Conservation (phyloP, 30 jellyfish, hydroid and myxozoan genomes). For the Hydractinia symbiolongicarpus region DNA sequence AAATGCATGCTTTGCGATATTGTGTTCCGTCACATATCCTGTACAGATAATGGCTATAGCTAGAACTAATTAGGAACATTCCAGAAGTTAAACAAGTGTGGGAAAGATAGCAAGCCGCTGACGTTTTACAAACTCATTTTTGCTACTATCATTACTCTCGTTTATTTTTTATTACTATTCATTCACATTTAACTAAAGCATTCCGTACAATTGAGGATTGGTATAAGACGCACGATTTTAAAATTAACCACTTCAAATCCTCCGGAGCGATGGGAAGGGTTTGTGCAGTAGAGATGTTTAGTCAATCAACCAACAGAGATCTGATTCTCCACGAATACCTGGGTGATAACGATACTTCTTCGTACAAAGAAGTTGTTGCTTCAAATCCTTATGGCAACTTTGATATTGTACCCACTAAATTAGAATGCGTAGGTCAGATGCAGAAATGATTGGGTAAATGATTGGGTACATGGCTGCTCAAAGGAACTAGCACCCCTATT, state of each 20-base stretch:
- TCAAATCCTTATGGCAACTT: constrained; percentile 27
- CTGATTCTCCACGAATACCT: constrained; percentile 16
- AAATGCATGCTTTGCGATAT: not conserved
- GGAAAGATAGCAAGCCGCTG: not conserved
- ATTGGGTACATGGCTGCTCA: constrained; percentile 16
- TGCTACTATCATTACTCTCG: not conserved
- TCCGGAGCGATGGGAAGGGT: constrained; percentile 26
- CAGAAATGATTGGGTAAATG: constrained; percentile 15
- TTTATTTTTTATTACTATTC: not conserved
- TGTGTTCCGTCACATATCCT: not conserved
- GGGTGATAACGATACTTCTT: constrained; percentile 12
- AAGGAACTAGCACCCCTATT: constrained; percentile 21
- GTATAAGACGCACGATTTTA: not conserved
- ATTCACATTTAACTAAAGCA: no score
- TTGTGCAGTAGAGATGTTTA: constrained; percentile 26
- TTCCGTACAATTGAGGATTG: not conserved
- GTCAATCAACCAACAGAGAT: not conserved
- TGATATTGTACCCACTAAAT: constrained; percentile 20
- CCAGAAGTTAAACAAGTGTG: not conserved
- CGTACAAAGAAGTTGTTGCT: constrained; percentile 24
- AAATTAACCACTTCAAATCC: constrained; percentile 15
- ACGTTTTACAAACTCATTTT: not conserved
- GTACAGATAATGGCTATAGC: not conserved
- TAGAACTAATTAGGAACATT: not conserved
- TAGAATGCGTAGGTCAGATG: constrained; percentile 40